A percentile compares a stretch with the other conserved stretches of the same genome.
Evolutionary conservation across 2,797 vertebrate species (phyloP).

Genomic region (Clarias pachynema): DNA sequence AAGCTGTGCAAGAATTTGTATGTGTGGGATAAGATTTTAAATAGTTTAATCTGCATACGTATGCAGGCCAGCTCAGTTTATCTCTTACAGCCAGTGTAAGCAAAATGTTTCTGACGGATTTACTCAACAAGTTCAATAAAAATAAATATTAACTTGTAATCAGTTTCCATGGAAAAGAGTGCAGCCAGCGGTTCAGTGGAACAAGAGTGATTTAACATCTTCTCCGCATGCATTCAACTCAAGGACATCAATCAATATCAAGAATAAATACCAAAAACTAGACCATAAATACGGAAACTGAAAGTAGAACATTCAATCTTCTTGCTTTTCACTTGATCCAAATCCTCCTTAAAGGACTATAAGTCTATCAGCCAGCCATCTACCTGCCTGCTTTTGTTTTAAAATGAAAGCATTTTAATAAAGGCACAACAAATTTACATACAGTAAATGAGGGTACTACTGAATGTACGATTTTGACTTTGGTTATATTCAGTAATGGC

Average conservation of each 20-base stretch:
- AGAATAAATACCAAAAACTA: neutral
- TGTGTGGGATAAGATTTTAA: constrained; percentile 18
- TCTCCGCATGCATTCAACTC: neutral
- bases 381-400: neutral
- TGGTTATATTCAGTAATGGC: neutral
- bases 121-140: constrained; percentile 22
- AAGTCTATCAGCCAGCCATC: neutral
- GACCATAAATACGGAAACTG: neutral
- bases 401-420: neutral
- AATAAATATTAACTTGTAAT: constrained; percentile 25
- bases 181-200: neutral
- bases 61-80: neutral
- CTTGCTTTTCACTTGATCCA: neutral
- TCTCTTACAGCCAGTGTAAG: neutral
- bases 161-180: neutral
- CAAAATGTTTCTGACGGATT: constrained; percentile 26
- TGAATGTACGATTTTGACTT: neutral
- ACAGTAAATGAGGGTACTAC: neutral
- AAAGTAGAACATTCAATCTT: neutral
- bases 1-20: neutral
- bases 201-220: neutral
- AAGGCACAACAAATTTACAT: neutral
- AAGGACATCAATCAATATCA: constrained; percentile 1
- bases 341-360: neutral
- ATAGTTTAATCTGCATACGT: constrained; percentile 8